Evolutionary conservation across 2,797 vertebrate genomes (phyloP).

Genomic region (Mus minutoides): DNA sequence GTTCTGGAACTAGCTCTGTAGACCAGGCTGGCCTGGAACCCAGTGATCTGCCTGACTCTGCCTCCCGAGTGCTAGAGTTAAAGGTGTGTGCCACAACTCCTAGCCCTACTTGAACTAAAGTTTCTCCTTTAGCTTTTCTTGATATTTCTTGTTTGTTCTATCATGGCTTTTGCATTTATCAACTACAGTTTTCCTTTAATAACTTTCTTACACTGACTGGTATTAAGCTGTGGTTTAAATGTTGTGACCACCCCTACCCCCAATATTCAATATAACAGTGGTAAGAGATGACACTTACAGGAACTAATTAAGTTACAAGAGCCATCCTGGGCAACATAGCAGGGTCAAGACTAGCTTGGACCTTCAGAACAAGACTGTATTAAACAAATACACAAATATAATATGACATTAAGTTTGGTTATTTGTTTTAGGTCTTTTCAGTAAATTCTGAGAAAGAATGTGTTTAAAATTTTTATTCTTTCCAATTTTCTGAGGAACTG

Average conservation of each 20-base stretch:
- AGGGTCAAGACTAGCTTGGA: not conserved
- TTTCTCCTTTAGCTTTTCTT: not conserved
- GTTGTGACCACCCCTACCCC: accelerated
- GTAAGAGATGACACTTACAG: not conserved
- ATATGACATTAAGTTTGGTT: not conserved
- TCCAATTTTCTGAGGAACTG: not conserved
- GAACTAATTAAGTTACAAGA: not conserved
- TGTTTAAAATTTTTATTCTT: not conserved
- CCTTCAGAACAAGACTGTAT: not conserved
- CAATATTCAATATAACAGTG: not conserved
- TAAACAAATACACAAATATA: not conserved
- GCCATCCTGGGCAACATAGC: not conserved
- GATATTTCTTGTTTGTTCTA: not conserved
- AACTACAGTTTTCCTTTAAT: not conserved
- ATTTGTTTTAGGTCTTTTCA: slow-evolving; percentile 5
- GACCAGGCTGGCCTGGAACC: not conserved
- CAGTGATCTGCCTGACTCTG: not conserved
- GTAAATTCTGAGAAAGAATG: not conserved
- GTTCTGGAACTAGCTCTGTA: not conserved
- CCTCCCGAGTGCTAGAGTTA: not conserved
- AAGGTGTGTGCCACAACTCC: not conserved
- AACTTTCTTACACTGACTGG: not conserved
- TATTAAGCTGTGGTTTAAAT: not conserved
- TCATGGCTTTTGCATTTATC: not conserved
- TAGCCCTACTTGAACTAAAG: not conserved